Percentiles rank a stretch among this genome's conserved stretches.
phyloP scores from a whole-genome alignment of 2,888 invertebrate genomes.

The Epinotia nisella region DNA sequence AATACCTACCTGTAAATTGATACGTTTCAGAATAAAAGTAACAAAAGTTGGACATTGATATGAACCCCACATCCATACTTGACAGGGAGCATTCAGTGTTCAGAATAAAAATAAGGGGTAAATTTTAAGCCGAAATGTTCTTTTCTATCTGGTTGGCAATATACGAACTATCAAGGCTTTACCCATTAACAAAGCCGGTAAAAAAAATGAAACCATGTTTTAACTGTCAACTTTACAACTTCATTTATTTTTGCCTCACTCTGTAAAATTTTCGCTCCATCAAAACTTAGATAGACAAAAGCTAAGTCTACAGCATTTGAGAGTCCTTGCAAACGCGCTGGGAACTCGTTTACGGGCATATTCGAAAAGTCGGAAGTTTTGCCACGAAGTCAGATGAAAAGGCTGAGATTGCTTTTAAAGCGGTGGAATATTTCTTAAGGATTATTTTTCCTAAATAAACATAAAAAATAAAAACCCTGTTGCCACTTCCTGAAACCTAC shows the following conservation, averaged over 20 bases:
- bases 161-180: neutral
- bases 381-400: conserved; percentile 17
- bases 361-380: conserved; percentile 22
- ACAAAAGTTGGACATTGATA: neutral
- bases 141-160: neutral
- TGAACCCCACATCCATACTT: neutral
- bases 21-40: neutral
- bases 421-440: neutral
- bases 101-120: neutral
- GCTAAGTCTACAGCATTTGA: conserved; percentile 54
- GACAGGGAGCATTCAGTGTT: neutral
- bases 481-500: too few species aligned
- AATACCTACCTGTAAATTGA: conserved; percentile 10
- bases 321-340: conserved; percentile 30
- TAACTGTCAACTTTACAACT: neutral
- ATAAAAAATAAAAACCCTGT: neutral
- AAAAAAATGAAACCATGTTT: neutral
- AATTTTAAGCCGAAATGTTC: neutral
- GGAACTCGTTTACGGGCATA: conserved; percentile 28
- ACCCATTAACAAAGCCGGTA: too few species aligned
- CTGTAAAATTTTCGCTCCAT: conserved; percentile 3
- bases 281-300: conserved; percentile 49
- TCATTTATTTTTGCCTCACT: neutral
- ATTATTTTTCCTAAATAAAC: conserved; percentile 6
- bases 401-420: conserved; percentile 14